Conservation (phyloP, 2,113 vertebrate genomes). For the Megalops atlanticus region DNA sequence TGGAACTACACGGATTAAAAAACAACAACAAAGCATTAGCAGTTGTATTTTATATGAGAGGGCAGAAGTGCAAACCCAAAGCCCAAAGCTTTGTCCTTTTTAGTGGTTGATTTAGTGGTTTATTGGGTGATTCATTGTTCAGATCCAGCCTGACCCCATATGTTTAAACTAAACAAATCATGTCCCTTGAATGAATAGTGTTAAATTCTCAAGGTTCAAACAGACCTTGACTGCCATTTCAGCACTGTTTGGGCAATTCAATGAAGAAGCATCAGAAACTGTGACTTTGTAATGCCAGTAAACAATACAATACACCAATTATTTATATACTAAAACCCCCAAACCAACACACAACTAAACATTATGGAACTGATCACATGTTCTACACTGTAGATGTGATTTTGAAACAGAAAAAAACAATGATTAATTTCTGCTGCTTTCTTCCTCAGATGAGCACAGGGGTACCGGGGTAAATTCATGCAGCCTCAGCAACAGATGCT, state of each 20-base stretch:
- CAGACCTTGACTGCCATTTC: not conserved
- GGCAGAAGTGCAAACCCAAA: no score
- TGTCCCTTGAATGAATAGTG: not conserved
- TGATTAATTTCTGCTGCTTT: not conserved
- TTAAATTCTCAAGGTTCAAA: not conserved
- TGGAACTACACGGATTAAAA: no score
- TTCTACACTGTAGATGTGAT: slow-evolving; percentile 1
- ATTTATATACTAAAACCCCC: not conserved
- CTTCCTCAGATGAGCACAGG: not conserved
- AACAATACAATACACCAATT: not conserved
- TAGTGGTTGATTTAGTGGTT: no score
- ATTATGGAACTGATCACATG: not conserved
- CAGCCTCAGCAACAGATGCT: slow-evolving; percentile 31
- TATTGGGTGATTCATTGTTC: no score
- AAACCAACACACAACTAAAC: not conserved
- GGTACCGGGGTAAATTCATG: not conserved
- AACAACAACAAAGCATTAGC: no score
- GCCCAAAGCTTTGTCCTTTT: no score
- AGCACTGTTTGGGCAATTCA: not conserved
- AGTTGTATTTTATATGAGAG: no score
- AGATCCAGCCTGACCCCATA: no score
- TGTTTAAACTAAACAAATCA: no score
- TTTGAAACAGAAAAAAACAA: not conserved
- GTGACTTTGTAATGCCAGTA: no score
- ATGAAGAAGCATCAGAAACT: not conserved